Conservation (phyloP, 2,888 invertebrate genomes). For the Eurytoma californica region DNA sequence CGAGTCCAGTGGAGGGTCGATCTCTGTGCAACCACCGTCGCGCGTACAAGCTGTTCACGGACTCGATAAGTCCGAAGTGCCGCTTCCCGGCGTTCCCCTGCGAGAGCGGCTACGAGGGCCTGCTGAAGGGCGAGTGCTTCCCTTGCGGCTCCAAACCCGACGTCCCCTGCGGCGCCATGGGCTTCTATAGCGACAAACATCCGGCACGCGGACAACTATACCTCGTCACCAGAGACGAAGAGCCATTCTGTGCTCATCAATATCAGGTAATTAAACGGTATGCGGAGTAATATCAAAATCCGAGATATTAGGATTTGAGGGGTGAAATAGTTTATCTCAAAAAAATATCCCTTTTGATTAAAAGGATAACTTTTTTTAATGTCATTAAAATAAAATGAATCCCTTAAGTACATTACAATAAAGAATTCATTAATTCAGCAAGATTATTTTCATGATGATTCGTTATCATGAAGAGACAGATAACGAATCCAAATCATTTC, state of each 20-base stretch:
- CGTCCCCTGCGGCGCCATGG: slow-evolving; percentile 91
- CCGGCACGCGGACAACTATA: slow-evolving; percentile 91
- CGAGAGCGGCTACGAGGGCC: slow-evolving; percentile 86
- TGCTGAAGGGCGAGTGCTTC: slow-evolving; percentile 86
- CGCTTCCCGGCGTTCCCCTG: slow-evolving; percentile 95
- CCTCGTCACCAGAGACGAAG: slow-evolving; percentile 90
- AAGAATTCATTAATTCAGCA: too few species aligned
- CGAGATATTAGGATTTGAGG: neutral
- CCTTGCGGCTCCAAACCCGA: slow-evolving; percentile 79
- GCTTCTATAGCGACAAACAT: slow-evolving; percentile 92
- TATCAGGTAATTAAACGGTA: slow-evolving; percentile 74
- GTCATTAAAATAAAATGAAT: too few species aligned
- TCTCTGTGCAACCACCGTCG: slow-evolving; percentile 94
- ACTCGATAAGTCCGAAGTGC: slow-evolving; percentile 93
- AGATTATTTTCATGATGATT: too few species aligned
- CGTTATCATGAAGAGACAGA: too few species aligned
- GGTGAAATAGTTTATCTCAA: too few species aligned
- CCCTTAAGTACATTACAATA: too few species aligned
- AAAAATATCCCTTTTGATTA: too few species aligned
- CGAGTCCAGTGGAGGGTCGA: slow-evolving; percentile 88
- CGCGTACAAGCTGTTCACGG: slow-evolving; percentile 95
- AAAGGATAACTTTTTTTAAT: too few species aligned
- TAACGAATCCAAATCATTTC: too few species aligned
- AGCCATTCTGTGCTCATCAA: slow-evolving; percentile 96
- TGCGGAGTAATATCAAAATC: too few species aligned